phyloP scores from a whole-genome alignment of 2,797 vertebrate genomes.

The Oophaga sylvatica region DNA sequence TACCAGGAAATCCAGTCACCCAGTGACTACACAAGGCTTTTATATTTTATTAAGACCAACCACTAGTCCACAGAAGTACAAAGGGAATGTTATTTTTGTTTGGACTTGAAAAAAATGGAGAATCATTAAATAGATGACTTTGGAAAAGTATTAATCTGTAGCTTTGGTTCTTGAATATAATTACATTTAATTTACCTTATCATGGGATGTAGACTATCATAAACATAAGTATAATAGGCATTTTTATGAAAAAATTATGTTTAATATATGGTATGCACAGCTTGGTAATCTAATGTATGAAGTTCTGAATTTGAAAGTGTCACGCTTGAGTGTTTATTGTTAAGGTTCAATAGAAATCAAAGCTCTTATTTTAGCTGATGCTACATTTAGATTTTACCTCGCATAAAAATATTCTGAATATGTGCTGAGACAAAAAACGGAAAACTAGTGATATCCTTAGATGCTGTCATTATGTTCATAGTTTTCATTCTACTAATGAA shows the following conservation, averaged over 20 bases:
- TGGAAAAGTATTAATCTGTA: no score
- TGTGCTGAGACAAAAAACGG: neutral
- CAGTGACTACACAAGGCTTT: no score
- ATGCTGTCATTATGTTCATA: neutral
- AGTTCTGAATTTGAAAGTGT: neutral
- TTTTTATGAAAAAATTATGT: no score
- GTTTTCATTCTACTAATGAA: neutral
- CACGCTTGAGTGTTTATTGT: neutral
- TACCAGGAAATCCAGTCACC: no score
- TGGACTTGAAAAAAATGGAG: no score
- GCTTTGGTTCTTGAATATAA: no score
- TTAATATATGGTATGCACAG: neutral
- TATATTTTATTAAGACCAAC: no score
- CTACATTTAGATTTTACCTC: neutral
- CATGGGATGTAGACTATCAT: neutral
- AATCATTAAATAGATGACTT: no score
- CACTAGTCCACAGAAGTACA: no score
- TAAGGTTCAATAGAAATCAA: neutral
- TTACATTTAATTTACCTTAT: neutral
- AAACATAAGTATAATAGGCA: neutral
- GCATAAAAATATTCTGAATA: neutral
- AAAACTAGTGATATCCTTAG: slow-evolving; percentile 5
- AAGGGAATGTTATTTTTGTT: no score
- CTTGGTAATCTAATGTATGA: neutral
- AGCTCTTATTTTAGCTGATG: neutral